Conservation (phyloP, 2,797 vertebrate genomes). For the Iguana delicatissima region DNA sequence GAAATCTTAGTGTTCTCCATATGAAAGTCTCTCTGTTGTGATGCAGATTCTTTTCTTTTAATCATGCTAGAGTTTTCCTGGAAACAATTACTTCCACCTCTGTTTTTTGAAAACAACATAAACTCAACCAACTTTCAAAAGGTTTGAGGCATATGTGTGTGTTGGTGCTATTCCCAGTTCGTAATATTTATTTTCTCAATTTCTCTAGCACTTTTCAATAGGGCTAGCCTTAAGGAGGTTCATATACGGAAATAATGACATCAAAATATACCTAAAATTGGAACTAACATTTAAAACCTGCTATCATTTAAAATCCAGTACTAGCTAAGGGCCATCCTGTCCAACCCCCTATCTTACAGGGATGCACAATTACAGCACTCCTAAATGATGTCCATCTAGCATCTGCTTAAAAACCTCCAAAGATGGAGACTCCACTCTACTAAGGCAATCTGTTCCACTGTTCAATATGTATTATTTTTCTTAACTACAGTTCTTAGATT, state of each 20-base stretch:
- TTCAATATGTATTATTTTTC: too few species aligned
- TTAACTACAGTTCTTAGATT: too few species aligned
- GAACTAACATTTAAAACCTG: not conserved
- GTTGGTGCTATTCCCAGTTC: not conserved
- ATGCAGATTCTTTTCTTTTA: not conserved
- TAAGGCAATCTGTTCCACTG: too few species aligned
- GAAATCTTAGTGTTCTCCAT: not conserved
- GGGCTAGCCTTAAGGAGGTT: not conserved
- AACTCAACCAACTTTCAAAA: not conserved
- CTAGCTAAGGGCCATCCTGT: too few species aligned
- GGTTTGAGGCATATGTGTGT: not conserved
- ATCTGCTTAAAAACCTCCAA: too few species aligned
- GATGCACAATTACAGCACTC: too few species aligned
- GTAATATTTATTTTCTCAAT: not conserved
- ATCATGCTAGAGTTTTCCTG: not conserved
- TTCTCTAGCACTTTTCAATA: not conserved
- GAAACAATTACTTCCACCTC: constrained; percentile 19
- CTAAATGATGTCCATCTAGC: too few species aligned
- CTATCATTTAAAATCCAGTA: not conserved
- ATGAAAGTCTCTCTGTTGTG: not conserved
- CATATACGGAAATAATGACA: not conserved
- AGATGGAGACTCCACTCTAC: too few species aligned
- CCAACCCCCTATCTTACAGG: too few species aligned
- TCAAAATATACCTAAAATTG: not conserved
- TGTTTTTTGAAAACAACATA: constrained; percentile 25